Conservation (phyloP, 2,888 invertebrate genomes). For the Bembecia ichneumoniformis region DNA sequence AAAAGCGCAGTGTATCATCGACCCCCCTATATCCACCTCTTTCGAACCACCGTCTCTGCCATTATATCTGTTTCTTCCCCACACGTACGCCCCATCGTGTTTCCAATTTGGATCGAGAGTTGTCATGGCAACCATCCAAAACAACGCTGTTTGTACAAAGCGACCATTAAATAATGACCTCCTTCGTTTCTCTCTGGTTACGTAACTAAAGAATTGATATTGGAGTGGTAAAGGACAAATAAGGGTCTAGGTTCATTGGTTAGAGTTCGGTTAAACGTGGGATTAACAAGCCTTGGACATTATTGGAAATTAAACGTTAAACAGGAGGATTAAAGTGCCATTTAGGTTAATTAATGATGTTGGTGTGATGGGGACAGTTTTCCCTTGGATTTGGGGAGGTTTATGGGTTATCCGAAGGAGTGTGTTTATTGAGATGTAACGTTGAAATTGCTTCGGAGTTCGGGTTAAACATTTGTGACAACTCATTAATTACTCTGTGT, state of each 20-base stretch:
- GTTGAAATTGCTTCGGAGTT: not conserved
- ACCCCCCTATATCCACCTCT: slow-evolving; percentile 31
- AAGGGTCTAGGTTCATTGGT: slow-evolving; percentile 33
- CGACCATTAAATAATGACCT: slow-evolving; percentile 40
- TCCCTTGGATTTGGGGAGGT: slow-evolving; percentile 10
- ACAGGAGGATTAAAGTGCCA: slow-evolving; percentile 37
- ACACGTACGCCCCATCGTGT: slow-evolving; percentile 35
- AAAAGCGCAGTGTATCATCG: slow-evolving; percentile 48
- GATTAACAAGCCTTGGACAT: slow-evolving; percentile 26
- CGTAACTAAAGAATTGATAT: not conserved
- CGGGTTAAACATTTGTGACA: not conserved
- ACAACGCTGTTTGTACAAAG: slow-evolving; percentile 34
- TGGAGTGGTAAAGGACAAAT: slow-evolving; percentile 8
- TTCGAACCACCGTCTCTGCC: slow-evolving; percentile 13
- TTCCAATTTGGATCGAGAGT: slow-evolving; percentile 48
- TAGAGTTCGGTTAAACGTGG: slow-evolving; percentile 4
- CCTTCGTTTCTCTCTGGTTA: slow-evolving; percentile 9
- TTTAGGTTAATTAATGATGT: slow-evolving; percentile 36
- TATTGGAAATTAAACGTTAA: slow-evolving; percentile 47
- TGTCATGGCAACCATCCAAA: slow-evolving; percentile 55
- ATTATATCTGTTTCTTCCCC: slow-evolving; percentile 19
- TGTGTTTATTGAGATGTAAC: slow-evolving; percentile 11
- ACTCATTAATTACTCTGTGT: too few species aligned
- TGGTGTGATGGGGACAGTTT: slow-evolving; percentile 10
- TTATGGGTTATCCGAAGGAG: slow-evolving; percentile 7